Evolutionary conservation across 2,113 vertebrate species (phyloP), one percentile per base, ranked within the genome.

Genomic region (Pomatostomus ruficeps): DNA sequence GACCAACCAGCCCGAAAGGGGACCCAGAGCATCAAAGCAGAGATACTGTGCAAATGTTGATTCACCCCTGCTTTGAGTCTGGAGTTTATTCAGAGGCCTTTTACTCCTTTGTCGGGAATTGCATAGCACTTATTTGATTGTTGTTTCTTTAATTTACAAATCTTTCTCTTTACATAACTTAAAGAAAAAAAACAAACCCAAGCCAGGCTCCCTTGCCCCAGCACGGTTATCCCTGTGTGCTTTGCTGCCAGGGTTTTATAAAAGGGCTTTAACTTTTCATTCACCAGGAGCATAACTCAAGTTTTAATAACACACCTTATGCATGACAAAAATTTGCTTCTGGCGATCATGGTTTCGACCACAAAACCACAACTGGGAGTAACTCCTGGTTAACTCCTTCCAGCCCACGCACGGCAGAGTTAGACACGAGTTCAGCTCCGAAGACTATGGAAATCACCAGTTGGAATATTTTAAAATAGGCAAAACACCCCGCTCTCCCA

Each of bases 291-390:
- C 95, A 96, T 97, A 98, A 97, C 97, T 97, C 94, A 93, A 97
- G 97, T 98, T 98, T 98, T 98, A 98, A 98, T 98, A 98, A 98
- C 98, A 98, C 98, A 97, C 98, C 97, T 98, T 96, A 96, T 98
- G 97, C 98, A 98, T 96, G 97, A 98, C 97, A 98, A 98, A 98
- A 98, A 98, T 98, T 98, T 98, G 98, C 98, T 98, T 91, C 98
- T 98, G 98, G 98, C 98, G 96, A 98, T 98, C 97, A 98, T 96
- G 98, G 98, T 98, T 98, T 98, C 98, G 98, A 98, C 98, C 98
- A 98, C 98, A 98, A 98, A 98, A 98, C 98, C 98, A 96, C 98
- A 98, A 97, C 92, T 76, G 97, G 98, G 97, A 97, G 97, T 97
- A 97, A 96, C 97, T 97, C 96, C 95, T 96, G 96, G 91, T 98